These are phyloP conservation scores for Iphiclides podalirius DNA, from an alignment of 2,888 invertebrate species.

Conservation along the genomic window DNA sequence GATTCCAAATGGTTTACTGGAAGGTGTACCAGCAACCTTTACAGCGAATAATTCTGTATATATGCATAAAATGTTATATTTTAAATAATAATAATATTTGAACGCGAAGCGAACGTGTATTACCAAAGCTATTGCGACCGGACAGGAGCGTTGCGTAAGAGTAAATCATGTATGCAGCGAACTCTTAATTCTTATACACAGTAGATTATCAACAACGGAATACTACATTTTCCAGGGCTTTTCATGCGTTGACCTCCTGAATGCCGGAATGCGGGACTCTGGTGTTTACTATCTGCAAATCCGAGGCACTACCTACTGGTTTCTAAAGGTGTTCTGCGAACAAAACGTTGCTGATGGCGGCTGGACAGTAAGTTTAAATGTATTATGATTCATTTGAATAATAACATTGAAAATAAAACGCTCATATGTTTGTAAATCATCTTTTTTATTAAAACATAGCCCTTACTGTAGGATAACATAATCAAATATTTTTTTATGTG, in stretches of 20 bases:
- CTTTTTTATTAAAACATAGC: too few species aligned
- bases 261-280: constrained; percentile 91
- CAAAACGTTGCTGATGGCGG: constrained; percentile 94
- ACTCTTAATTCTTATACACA: constrained; percentile 16
- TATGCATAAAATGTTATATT: constrained; percentile 12
- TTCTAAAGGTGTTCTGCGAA: constrained; percentile 94
- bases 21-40: neutral
- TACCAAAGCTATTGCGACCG: constrained; percentile 9
- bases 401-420: too few species aligned
- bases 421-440: too few species aligned
- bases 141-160: constrained; percentile 22
- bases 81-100: constrained; percentile 2
- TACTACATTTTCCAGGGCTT: constrained; percentile 83
- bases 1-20: neutral
- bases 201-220: constrained; percentile 28
- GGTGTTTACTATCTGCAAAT: constrained; percentile 95
- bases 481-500: too few species aligned
- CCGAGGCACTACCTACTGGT: constrained; percentile 95
- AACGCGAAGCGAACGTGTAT: constrained; percentile 10
- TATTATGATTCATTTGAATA: too few species aligned
- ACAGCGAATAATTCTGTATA: neutral
- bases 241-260: constrained; percentile 91
- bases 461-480: too few species aligned
- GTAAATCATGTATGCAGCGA: constrained; percentile 20
- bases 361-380: constrained; percentile 88